Conservation (phyloP, 2,113 vertebrate genomes). For the Rattus norvegicus region GRCr8 NC_086032.1:16191001-16191500, state of each 20-base stretch:
- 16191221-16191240: too few species aligned
- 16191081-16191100: neutral
- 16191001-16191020: neutral
- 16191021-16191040: neutral
- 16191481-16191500: neutral
- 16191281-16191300: too few species aligned
- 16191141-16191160: slow-evolving; percentile 13
- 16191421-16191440: neutral
- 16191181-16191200: neutral
- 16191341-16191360: too few species aligned
- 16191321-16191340: too few species aligned
- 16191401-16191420: neutral
- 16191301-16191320: too few species aligned
- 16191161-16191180: neutral
- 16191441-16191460: slow-evolving; percentile 28
- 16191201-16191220: too few species aligned
- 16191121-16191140: neutral
- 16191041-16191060: slow-evolving; percentile 9
- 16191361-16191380: too few species aligned
- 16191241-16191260: too few species aligned
- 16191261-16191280: too few species aligned
- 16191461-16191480: neutral
- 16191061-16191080: neutral
- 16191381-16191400: neutral
- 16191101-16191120: neutral